Conservation (phyloP, 2,888 invertebrate species). For the Amiota mariae region DNA sequence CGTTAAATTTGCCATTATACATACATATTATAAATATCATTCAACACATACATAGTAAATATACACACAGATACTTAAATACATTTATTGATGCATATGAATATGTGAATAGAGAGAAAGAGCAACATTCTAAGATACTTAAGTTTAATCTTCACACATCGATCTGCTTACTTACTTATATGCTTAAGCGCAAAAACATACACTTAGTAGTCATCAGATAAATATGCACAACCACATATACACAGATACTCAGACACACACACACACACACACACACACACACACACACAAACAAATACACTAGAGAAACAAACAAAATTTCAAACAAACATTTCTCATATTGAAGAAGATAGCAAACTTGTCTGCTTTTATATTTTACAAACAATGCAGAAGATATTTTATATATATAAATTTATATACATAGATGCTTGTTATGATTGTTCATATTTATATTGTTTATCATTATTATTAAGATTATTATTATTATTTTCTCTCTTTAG, state of each 20-base stretch:
- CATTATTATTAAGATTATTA: background rate
- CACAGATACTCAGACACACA: no score
- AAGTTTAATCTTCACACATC: conserved; percentile 43
- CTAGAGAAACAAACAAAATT: background rate
- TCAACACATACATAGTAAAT: no score
- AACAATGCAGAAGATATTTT: no score
- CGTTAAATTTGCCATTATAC: no score
- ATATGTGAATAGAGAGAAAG: no score
- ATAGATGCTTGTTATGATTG: background rate
- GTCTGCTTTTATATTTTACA: background rate
- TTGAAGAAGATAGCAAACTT: background rate
- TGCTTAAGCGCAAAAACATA: background rate
- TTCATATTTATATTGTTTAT: no score
- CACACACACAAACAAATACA: background rate
- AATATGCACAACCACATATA: background rate
- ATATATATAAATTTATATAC: background rate
- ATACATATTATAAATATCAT: no score
- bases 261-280: background rate
- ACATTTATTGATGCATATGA: no score
- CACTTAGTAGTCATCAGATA: no score
- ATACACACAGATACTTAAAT: no score
- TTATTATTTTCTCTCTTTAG: background rate
- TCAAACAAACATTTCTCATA: background rate
- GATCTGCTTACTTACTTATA: conserved; percentile 31
- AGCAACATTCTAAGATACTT: background rate